These are phyloP conservation scores for Tetramorium simillimum DNA, from an alignment of 1,140 invertebrate genomes.

Conservation along the genomic window DNA sequence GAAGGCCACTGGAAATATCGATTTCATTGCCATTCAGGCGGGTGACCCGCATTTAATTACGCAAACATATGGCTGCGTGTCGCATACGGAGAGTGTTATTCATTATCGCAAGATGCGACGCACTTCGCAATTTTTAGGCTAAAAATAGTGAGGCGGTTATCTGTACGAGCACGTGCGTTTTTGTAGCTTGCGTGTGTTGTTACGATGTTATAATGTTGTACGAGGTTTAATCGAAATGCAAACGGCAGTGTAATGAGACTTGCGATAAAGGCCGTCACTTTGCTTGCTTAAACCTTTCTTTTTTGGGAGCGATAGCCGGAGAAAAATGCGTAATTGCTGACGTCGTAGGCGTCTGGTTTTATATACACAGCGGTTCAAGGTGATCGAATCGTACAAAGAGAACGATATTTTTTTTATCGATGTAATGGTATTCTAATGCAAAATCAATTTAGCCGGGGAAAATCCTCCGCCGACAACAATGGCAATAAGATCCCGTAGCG, in stretches of 20 bases:
- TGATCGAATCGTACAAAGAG: not conserved
- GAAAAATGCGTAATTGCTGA: slow-evolving; percentile 11
- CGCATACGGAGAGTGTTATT: not conserved
- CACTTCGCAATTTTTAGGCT: slow-evolving; percentile 2
- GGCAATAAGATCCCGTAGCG: not conserved
- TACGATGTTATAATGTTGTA: not conserved
- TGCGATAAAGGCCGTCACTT: slow-evolving; percentile 13
- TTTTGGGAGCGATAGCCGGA: not conserved
- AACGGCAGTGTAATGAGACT: slow-evolving; percentile 11
- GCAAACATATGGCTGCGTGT: not conserved
- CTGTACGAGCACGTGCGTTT: not conserved
- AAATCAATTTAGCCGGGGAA: not conserved
- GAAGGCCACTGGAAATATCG: not conserved
- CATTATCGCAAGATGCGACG: slow-evolving; percentile 8
- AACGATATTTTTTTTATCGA: not conserved
- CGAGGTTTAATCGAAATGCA: slow-evolving; percentile 1
- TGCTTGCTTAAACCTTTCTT: not conserved
- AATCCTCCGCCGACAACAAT: not conserved
- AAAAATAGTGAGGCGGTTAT: slow-evolving; percentile 33
- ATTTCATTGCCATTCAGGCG: not conserved
- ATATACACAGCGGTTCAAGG: not conserved
- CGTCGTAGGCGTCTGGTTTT: not conserved
- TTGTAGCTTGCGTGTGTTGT: not conserved
- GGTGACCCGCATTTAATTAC: not conserved
- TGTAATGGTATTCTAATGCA: not conserved